These are phyloP conservation scores for Pentamera pediparva DNA, from an alignment of 53 echinoderm and acorn worm species.

Conservation along the genomic window DNA sequence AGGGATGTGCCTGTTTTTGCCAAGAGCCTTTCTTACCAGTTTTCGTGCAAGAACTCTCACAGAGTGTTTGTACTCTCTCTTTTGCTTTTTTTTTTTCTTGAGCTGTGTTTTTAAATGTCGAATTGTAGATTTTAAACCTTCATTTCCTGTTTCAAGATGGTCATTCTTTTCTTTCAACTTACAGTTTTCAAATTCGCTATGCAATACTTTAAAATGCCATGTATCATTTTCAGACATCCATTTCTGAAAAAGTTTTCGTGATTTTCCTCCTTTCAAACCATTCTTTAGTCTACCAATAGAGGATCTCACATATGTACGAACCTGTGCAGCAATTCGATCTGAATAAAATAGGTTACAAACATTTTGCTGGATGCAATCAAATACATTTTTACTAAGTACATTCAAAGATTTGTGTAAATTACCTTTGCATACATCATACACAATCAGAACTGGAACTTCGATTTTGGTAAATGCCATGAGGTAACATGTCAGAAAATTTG, in stretches of 20 bases:
- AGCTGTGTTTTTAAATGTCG: neutral
- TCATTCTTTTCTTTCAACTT: neutral
- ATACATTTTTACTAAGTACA: neutral
- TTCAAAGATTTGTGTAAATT: neutral
- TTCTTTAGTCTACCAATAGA: neutral
- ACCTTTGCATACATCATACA: neutral
- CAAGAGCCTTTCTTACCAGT: neutral
- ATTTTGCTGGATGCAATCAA: neutral
- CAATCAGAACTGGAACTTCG: neutral
- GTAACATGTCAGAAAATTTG: neutral
- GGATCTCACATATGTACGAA: neutral
- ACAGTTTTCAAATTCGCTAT: neutral
- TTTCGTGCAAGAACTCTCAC: neutral
- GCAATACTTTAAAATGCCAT: neutral
- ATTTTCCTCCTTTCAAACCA: neutral
- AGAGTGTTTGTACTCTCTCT: neutral
- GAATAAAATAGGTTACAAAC: neutral
- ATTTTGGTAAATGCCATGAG: neutral
- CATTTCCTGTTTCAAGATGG: neutral
- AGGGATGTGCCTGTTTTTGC: too few relatives aligned
- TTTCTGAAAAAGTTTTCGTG: neutral
- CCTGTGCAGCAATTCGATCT: neutral
- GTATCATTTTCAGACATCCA: neutral
- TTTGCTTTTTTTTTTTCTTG: neutral
- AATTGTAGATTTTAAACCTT: neutral